Base-by-base conservation (phyloP, 2,888 invertebrate species). In the Baronia brevicornis region DNA sequence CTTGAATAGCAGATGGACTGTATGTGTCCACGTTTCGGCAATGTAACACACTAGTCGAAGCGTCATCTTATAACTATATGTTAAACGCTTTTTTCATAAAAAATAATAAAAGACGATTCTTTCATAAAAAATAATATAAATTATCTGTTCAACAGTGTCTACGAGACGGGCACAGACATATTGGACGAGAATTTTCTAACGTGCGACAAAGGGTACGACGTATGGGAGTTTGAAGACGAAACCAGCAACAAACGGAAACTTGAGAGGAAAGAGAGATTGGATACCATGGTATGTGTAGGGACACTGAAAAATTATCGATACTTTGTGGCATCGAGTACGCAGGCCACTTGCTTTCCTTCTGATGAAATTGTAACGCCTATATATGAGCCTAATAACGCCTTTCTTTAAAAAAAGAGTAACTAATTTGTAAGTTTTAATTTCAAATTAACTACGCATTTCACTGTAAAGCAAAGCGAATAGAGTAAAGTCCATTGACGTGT, bases 181-280 rank as follows among this genome's bases (percentile, higher is more conserved):
- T 47, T 80, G 18, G 53, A 68, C 35, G 80, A 80, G 34, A 64
- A 58, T 33, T 73, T 78, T 43, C 52, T 84, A 3, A 71, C 70
- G 0, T 48, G 46, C 5, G 78, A 78, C 47, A 59, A 60, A 12
- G 77, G 71, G 1, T 72, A 54, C 27, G 82, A 84, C 38, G 67
- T 72, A 24, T 82, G 78, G 79, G 71, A 77, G 44, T 71, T 77
- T 22, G 68, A 71, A 8, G 74, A 68, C 2, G 63, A 71, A 15
- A 59, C 40, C 3, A 63, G 64, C 12, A 64, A 56, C 29, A 72
- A 67, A 40, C 54, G 54, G 40, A 74, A 73, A 33, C 41, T 66
- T 0, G 63, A 66, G 6, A 54, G 49, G 3, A 78, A 66, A 31
- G 60, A 65, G 31, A 54, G 52, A 1, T 45, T 79, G n/a, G 78